These are phyloP conservation scores for Phasianus colchicus DNA, from an alignment of 2,113 vertebrate species.

Conservation along the genomic window DNA sequence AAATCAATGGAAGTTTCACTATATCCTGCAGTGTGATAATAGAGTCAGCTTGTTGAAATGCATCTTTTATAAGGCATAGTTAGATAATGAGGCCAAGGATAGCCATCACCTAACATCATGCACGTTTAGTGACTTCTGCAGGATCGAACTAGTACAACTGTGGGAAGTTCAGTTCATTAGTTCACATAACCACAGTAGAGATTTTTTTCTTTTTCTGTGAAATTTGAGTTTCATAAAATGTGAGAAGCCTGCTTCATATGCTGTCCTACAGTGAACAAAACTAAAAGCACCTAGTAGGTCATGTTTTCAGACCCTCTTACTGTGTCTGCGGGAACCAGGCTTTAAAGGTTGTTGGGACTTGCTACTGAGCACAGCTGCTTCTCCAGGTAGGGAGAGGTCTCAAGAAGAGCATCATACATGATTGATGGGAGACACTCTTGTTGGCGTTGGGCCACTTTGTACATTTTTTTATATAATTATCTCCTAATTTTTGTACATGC, in stretches of 20 bases:
- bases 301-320: background rate
- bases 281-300: background rate
- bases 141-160: background rate
- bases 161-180: background rate
- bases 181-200: background rate
- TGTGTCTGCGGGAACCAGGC: background rate
- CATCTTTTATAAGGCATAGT: background rate
- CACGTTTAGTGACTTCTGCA: background rate
- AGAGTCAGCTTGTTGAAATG: background rate
- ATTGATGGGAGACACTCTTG: conserved; percentile 33
- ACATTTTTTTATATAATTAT: conserved; percentile 33
- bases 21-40: background rate
- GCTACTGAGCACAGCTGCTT: conserved; percentile 51
- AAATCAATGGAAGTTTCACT: background rate
- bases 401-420: background rate
- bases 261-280: background rate
- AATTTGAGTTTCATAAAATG: background rate
- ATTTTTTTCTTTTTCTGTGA: background rate
- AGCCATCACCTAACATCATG: background rate
- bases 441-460: conserved; percentile 37
- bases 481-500: conserved; percentile 33
- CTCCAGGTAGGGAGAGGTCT: background rate
- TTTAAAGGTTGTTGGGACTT: conserved; percentile 46
- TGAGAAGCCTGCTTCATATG: background rate
- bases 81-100: background rate